Evolutionary conservation across 1,140 invertebrate species (phyloP).

Genomic region (Catajapyx aquilonaris): DNA sequence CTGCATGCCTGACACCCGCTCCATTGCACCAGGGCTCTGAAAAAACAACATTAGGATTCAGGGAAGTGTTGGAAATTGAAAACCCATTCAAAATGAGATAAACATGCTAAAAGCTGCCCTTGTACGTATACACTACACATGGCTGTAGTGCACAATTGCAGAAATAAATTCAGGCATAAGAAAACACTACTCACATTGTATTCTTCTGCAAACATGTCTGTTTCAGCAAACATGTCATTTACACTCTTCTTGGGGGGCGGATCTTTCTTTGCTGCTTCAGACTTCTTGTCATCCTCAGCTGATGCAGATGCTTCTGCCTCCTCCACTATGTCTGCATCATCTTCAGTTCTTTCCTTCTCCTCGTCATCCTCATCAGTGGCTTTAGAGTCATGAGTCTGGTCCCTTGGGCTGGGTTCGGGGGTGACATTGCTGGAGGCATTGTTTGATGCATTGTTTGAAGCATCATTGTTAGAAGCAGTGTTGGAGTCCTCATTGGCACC

Average conservation of each 20-base stretch:
- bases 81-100: constrained; percentile 1
- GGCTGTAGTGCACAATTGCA: too few relatives aligned
- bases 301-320: constrained; percentile 7
- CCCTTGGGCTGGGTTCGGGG: too few relatives aligned
- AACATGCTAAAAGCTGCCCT: not conserved
- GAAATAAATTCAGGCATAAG: not conserved
- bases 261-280: constrained; percentile 16
- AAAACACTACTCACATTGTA: constrained; percentile 45
- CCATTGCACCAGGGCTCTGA: constrained; percentile 48
- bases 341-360: constrained; percentile 13
- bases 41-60: constrained; percentile 23
- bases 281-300: constrained; percentile 9
- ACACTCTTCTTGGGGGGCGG: constrained; percentile 24
- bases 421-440: too few relatives aligned
- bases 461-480: constrained; percentile 13
- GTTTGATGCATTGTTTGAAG: constrained; percentile 17
- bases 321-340: constrained; percentile 16
- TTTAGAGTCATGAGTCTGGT: too few relatives aligned
- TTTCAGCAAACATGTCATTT: constrained; percentile 76
- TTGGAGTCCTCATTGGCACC: constrained; percentile 13
- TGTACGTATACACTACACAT: too few relatives aligned
- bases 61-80: not conserved
- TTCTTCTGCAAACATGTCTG: constrained; percentile 63
- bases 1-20: constrained; percentile 36
- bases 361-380: constrained; percentile 1